Percentiles rank a stretch among this genome's conserved stretches.
Conservation (phyloP, 2,797 vertebrate genomes). For the Taeniopygia guttata region DNA sequence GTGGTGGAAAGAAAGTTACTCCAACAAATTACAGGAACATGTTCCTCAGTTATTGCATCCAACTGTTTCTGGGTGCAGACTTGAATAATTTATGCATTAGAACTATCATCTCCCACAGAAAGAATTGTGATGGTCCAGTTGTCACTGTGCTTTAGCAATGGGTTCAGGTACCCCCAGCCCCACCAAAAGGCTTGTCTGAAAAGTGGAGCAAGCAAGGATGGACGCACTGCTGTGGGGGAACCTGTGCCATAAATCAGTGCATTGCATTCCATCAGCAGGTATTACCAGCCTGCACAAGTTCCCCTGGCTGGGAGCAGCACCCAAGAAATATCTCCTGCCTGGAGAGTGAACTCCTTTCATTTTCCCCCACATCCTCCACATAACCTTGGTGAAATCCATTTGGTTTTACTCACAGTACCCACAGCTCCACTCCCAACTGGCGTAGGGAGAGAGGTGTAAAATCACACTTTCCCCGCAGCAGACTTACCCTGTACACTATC, state of each 20-base stretch:
- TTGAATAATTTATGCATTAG: not conserved
- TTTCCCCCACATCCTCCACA: not conserved
- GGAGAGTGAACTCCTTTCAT: not conserved
- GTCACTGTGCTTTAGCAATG: fast-evolving
- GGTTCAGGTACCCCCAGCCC: not conserved
- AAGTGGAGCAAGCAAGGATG: fast-evolving
- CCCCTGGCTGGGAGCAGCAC: not conserved
- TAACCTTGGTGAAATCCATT: not conserved
- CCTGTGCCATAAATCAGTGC: not conserved
- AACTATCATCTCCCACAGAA: not conserved
- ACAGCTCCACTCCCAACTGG: not conserved
- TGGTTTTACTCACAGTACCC: not conserved
- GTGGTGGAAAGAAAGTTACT: not conserved
- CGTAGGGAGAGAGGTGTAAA: not conserved
- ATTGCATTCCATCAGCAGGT: not conserved
- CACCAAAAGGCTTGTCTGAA: not conserved
- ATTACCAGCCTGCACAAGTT: not conserved
- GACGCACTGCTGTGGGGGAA: not conserved
- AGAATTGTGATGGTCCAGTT: not conserved
- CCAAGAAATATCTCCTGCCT: not conserved
- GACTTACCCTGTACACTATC: not conserved
- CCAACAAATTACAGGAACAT: not conserved
- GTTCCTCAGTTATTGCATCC: not conserved
- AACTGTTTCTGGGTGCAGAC: not conserved
- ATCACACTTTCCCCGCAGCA: not conserved